Percentiles rank a stretch among this genome's conserved stretches.
Conservation (phyloP, 2,113 vertebrate species). For the Erythrolamprus reginae region DNA sequence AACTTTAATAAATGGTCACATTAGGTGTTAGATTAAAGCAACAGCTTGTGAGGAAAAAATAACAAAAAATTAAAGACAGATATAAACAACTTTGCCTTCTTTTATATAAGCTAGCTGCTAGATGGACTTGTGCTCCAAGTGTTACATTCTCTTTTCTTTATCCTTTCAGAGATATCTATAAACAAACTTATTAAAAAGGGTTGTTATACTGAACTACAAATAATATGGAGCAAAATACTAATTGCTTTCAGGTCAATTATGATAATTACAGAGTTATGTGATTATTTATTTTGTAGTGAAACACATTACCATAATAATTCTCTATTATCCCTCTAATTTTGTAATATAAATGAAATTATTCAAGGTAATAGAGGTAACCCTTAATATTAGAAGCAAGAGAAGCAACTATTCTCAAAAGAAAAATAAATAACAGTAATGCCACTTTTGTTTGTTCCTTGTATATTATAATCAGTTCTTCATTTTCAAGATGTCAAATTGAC, state of each 20-base stretch:
- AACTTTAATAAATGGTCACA: background rate
- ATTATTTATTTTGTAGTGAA: background rate
- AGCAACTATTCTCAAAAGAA: background rate
- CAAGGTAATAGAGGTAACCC: constrained; percentile 27
- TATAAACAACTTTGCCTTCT: background rate
- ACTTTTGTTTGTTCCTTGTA: constrained; percentile 18
- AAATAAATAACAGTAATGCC: constrained; percentile 1
- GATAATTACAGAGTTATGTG: background rate
- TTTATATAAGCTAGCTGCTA: background rate
- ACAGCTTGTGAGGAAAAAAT: background rate
- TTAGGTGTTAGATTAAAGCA: background rate
- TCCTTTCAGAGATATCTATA: background rate
- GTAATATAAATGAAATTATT: constrained; percentile 23
- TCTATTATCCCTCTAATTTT: background rate
- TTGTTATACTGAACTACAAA: background rate
- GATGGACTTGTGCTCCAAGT: background rate
- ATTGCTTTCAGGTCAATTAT: background rate
- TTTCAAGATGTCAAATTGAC: background rate
- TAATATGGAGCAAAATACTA: background rate
- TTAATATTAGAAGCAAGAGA: background rate
- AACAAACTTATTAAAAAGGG: background rate
- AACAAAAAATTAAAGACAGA: background rate
- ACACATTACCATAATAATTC: background rate
- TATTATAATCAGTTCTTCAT: constrained; percentile 16
- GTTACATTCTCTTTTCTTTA: background rate